Conservation (phyloP, 30 jellyfish, hydroid and myxozoan species). For the Cassiopea andromeda region DNA sequence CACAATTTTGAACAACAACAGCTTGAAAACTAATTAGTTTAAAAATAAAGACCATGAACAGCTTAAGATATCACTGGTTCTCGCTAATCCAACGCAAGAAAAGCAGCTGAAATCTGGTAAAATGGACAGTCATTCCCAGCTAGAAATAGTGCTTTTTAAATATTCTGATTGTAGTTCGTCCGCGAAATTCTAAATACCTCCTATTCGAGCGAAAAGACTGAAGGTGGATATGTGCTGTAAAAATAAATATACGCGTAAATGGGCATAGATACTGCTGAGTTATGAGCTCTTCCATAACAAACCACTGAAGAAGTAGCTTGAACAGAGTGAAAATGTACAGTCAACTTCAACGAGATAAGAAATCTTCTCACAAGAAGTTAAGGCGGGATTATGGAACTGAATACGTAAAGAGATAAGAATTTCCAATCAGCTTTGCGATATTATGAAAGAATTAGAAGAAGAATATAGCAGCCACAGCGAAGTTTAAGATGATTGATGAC, state of each 20-base stretch:
- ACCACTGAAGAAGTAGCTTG: neutral
- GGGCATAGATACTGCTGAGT: neutral
- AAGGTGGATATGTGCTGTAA: neutral
- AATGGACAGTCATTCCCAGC: neutral
- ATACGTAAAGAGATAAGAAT: neutral
- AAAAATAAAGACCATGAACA: too few relatives aligned
- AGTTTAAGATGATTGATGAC: neutral
- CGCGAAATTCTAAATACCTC: constrained; percentile 13
- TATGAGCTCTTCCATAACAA: neutral
- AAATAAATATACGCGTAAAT: neutral
- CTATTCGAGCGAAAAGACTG: constrained; percentile 9
- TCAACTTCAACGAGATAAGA: neutral
- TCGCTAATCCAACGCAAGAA: neutral
- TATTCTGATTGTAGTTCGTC: constrained; percentile 18
- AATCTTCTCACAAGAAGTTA: neutral
- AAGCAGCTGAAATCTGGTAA: neutral
- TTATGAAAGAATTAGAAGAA: too few relatives aligned
- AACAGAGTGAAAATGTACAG: neutral
- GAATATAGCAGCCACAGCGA: neutral
- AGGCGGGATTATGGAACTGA: neutral
- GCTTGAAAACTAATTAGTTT: too few relatives aligned
- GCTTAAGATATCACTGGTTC: neutral
- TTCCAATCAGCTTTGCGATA: neutral
- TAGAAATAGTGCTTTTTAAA: neutral
- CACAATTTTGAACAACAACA: too few relatives aligned